A percentile compares a stretch with the other conserved stretches of the same genome.
These are phyloP conservation scores for Araneus ventricosus DNA, from an alignment of 1,140 invertebrate species.

Conservation along the genomic window DNA sequence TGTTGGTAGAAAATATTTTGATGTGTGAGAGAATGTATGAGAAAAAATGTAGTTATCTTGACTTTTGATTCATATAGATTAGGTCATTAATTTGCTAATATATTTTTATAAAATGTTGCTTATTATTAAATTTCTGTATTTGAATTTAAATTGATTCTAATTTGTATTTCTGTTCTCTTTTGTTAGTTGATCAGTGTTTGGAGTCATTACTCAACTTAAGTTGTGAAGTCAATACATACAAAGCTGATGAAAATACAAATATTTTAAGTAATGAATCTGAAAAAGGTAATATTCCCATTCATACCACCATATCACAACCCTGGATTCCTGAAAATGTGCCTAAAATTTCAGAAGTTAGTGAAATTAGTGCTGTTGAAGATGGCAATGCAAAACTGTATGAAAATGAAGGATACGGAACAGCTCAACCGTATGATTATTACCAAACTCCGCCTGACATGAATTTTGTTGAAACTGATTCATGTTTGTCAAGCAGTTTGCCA, in stretches of 20 bases:
- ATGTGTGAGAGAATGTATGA: too few species aligned
- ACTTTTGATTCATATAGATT: too few species aligned
- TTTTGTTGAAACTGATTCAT: background rate
- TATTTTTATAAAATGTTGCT: too few species aligned
- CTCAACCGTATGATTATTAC: background rate
- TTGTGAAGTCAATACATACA: background rate
- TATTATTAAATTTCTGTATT: too few species aligned
- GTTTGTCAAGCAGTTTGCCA: too few species aligned
- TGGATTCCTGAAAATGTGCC: too few species aligned
- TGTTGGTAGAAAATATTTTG: too few species aligned
- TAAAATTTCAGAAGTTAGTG: background rate
- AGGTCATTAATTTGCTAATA: too few species aligned
- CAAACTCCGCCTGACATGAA: background rate
- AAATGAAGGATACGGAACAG: background rate
- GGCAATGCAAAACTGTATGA: too few species aligned
- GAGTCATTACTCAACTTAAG: conserved; percentile 52
- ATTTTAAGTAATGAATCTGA: background rate
- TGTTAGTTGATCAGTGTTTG: conserved; percentile 58
- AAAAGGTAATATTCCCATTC: background rate
- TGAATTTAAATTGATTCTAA: background rate
- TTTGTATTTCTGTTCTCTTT: conserved; percentile 25
- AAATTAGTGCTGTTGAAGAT: background rate
- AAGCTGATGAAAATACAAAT: background rate
- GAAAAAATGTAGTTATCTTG: too few species aligned
- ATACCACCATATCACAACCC: too few species aligned